phyloP scores from a whole-genome alignment of 1,140 invertebrate genomes.

The Pachyrhynchus sulphureomaculatus region DNA sequence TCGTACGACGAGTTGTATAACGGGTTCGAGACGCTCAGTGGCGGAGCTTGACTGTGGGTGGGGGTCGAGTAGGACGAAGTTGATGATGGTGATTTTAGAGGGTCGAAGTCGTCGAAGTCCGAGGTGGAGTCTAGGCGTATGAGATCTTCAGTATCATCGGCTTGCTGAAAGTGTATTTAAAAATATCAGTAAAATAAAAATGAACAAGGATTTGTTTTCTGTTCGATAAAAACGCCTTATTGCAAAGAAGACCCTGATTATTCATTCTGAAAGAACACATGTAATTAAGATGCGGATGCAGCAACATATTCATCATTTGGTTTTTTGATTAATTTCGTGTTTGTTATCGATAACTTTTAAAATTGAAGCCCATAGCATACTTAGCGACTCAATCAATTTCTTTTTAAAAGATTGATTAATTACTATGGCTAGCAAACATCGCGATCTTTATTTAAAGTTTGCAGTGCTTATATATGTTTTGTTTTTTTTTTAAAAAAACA shows the following conservation, averaged over 20 bases:
- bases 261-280: too few relatives aligned
- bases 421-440: too few relatives aligned
- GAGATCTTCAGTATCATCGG: conserved; percentile 56
- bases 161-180: conserved; percentile 35
- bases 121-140: conserved; percentile 61
- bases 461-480: too few relatives aligned
- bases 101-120: conserved; percentile 63
- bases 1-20: conserved; percentile 46
- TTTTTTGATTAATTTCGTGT: too few relatives aligned
- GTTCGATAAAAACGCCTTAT: background rate
- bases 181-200: conserved; percentile 5
- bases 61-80: conserved; percentile 32
- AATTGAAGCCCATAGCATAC: too few relatives aligned
- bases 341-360: too few relatives aligned
- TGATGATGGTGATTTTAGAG: conserved; percentile 52
- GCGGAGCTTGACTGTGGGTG: conserved; percentile 27
- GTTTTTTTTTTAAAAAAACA: too few relatives aligned
- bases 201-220: background rate
- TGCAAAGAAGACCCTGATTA: background rate
- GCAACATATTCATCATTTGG: too few relatives aligned
- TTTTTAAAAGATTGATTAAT: too few relatives aligned
- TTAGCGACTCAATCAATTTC: too few relatives aligned
- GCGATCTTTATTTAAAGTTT: too few relatives aligned
- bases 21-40: conserved; percentile 47
- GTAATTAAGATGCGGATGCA: too few relatives aligned